phyloP scores from a whole-genome alignment of 1,140 invertebrate species.

The Drosophila nannoptera region DNA sequence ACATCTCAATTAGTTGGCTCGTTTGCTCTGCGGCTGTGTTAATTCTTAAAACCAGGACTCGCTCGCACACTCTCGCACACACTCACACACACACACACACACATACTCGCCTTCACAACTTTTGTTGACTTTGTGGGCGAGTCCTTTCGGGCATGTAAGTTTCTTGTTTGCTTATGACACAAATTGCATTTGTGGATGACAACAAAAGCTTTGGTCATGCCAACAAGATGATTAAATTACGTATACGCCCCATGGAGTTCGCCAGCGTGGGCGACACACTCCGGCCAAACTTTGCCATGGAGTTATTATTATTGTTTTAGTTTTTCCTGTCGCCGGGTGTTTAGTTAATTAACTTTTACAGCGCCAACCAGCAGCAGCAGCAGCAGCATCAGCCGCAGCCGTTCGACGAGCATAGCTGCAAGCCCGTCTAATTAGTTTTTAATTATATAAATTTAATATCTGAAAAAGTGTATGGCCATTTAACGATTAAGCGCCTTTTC shows the following conservation, averaged over 20 bases:
- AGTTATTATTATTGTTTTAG: conserved; percentile 56
- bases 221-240: conserved; percentile 74
- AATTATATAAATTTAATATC: conserved; percentile 57
- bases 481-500: too few relatives aligned
- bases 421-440: conserved; percentile 71
- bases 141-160: conserved; percentile 43
- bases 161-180: conserved; percentile 63
- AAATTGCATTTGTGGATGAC: conserved; percentile 74
- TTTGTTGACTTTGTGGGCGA: conserved; percentile 55
- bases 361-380: conserved; percentile 37
- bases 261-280: conserved; percentile 27
- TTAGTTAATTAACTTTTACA: conserved; percentile 76
- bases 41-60: conserved; percentile 16
- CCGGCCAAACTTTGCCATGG: conserved; percentile 37
- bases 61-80: neutral
- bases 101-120: conserved; percentile 28
- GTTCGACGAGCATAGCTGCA: conserved; percentile 34
- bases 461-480: too few relatives aligned
- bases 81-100: neutral
- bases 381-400: conserved; percentile 33
- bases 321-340: conserved; percentile 42
- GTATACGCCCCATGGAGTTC: conserved; percentile 63
- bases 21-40: neutral
- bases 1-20: conserved; percentile 13
- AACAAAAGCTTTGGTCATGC: conserved; percentile 63